A percentile compares a stretch with the other conserved stretches of the same genome.
Conservation (phyloP, 2,797 vertebrate genomes). For the Karalla daura region DNA sequence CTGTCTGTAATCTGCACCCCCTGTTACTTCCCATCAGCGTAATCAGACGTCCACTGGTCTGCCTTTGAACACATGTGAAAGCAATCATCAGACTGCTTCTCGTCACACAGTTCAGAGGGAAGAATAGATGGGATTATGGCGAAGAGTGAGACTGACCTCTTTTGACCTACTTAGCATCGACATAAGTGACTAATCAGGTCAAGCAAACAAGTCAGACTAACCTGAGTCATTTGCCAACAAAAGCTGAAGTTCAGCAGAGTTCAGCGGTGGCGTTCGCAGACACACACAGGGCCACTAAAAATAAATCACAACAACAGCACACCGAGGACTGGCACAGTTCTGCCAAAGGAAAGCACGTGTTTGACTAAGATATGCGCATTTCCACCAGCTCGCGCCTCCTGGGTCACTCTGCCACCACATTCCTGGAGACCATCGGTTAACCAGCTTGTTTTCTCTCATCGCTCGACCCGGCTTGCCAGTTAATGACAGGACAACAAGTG, state of each 20-base stretch:
- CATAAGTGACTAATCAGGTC: constrained; percentile 45
- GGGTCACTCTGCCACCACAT: constrained; percentile 39
- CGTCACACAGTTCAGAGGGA: background rate
- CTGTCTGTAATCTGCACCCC: constrained; percentile 1
- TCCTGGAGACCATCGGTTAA: constrained; percentile 38
- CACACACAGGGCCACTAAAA: no score
- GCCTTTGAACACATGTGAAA: background rate
- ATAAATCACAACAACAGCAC: no score
- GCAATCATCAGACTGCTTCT: background rate
- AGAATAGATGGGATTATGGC: constrained; percentile 10
- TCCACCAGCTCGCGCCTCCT: background rate
- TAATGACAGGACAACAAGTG: constrained; percentile 44
- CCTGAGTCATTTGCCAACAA: constrained; percentile 36
- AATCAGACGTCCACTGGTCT: background rate
- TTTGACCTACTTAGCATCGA: constrained; percentile 13
- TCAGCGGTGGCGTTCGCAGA: no score
- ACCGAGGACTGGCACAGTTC: no score
- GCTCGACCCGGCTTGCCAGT: constrained; percentile 23
- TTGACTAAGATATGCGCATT: background rate
- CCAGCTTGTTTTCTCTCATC: constrained; percentile 37
- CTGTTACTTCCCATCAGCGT: background rate
- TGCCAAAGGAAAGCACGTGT: background rate
- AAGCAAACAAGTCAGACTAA: constrained; percentile 47
- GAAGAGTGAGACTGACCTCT: background rate
- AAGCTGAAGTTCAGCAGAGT: constrained; percentile 1